phyloP scores from a whole-genome alignment of 2,113 vertebrate species.

The Pantherophis guttatus region DNA sequence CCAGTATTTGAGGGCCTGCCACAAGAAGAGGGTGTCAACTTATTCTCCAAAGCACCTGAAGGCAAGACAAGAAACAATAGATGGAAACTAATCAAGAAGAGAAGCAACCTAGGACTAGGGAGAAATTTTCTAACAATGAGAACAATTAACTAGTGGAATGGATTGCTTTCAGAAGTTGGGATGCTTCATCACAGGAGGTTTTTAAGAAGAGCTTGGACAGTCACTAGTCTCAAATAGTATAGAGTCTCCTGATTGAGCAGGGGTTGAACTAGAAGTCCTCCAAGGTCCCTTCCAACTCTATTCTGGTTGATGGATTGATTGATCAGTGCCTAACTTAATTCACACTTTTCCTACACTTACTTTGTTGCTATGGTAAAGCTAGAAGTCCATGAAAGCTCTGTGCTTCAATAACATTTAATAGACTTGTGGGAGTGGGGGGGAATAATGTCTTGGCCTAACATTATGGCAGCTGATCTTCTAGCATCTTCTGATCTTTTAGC shows the following conservation, averaged over 20 bases:
- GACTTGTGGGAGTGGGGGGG: accelerated
- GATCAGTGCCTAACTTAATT: background rate
- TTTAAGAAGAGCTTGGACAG: background rate
- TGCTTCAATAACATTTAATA: background rate
- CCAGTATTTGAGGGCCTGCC: background rate
- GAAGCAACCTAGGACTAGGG: background rate
- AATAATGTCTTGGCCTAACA: background rate
- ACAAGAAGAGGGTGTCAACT: background rate
- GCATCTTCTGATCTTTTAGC: background rate
- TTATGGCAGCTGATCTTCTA: background rate
- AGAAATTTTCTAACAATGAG: background rate
- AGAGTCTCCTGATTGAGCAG: background rate
- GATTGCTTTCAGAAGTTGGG: background rate
- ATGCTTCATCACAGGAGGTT: background rate
- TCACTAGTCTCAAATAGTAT: background rate
- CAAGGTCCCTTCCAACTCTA: background rate
- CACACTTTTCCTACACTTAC: background rate
- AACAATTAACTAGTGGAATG: too few species aligned
- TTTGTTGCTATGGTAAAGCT: background rate
- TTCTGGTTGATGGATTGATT: background rate
- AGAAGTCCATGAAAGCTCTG: background rate
- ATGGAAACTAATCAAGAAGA: background rate
- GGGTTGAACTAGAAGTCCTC: background rate
- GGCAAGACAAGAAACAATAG: background rate
- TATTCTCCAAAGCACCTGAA: background rate